Evolutionary conservation across 2,797 vertebrate genomes (phyloP).

Genomic region (Bovichtus diacanthus): DNA sequence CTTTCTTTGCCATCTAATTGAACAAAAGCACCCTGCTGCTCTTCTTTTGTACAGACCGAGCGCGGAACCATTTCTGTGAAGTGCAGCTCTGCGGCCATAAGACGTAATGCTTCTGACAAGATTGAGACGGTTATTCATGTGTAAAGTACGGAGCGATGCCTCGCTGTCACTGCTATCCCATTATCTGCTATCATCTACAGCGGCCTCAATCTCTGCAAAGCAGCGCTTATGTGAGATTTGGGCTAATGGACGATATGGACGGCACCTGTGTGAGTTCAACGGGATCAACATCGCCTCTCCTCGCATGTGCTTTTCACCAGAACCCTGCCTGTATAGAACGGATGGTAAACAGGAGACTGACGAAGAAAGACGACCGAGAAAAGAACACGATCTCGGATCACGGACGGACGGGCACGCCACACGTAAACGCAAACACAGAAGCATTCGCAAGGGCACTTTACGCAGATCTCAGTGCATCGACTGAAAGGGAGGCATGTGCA

Average conservation of each 20-base stretch:
- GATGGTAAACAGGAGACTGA: conserved; percentile 10
- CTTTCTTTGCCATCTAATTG: neutral
- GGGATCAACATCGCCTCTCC: conserved; percentile 39
- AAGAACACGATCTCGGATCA: neutral
- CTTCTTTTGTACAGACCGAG: neutral
- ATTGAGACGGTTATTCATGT: conserved; percentile 53
- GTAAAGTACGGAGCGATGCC: conserved; percentile 67
- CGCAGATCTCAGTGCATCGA: neutral
- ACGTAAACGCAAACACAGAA: conserved; percentile 1
- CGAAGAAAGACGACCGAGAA: neutral
- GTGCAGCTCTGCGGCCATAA: conserved; percentile 20
- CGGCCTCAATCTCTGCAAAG: conserved; percentile 38
- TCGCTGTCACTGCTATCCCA: conserved; percentile 62
- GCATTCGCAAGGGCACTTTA: conserved; percentile 7
- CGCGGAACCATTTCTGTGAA: conserved; percentile 10
- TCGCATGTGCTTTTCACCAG: conserved; percentile 18
- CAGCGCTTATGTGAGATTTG: conserved; percentile 20
- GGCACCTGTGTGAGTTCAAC: conserved; percentile 45
- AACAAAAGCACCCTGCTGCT: conserved; percentile 5
- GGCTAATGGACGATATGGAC: conserved; percentile 49
- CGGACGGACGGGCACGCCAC: neutral
- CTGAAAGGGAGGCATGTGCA: neutral
- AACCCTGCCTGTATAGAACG: neutral
- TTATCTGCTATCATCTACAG: conserved; percentile 50
- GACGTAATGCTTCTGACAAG: conserved; percentile 55